Percentiles rank a stretch among this genome's conserved stretches.
These are phyloP conservation scores for Chymomyza procnemis DNA, from an alignment of 2,888 invertebrate species.

Conservation along the genomic window DNA sequence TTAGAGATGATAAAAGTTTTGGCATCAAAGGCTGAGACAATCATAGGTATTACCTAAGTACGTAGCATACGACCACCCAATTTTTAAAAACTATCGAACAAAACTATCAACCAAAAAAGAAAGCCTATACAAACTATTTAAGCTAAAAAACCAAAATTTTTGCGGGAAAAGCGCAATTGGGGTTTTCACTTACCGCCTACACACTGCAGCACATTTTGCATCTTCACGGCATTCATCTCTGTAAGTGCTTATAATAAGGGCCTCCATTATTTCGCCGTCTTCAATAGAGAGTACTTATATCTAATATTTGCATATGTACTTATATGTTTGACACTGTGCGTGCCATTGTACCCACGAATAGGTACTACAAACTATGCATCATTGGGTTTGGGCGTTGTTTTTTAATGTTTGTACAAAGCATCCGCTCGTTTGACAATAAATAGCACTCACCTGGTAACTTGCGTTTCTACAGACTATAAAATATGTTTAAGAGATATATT, in stretches of 20 bases:
- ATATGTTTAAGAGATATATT: neutral
- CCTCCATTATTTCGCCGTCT: neutral
- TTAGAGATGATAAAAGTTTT: too few species aligned
- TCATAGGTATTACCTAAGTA: too few species aligned
- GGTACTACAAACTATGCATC: neutral
- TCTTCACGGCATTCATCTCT: too few species aligned
- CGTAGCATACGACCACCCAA: too few species aligned
- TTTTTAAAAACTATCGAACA: too few species aligned
- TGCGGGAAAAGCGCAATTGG: too few species aligned
- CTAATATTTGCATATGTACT: neutral
- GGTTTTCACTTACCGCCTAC: too few species aligned
- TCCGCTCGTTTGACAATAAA: neutral
- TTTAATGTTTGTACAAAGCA: neutral
- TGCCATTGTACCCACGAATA: neutral
- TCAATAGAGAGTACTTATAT: neutral
- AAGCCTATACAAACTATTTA: too few species aligned
- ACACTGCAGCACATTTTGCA: too few species aligned
- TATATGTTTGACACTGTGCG: neutral
- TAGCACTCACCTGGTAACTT: neutral
- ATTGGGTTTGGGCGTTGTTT: neutral
- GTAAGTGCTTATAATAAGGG: neutral
- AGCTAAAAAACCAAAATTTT: too few species aligned
- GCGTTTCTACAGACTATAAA: neutral
- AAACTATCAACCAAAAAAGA: too few species aligned
- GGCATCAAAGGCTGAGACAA: too few species aligned